Percentiles rank a stretch among this genome's conserved stretches.
phyloP scores from a whole-genome alignment of 2,888 invertebrate species.

The Lottia gigantea region DNA sequence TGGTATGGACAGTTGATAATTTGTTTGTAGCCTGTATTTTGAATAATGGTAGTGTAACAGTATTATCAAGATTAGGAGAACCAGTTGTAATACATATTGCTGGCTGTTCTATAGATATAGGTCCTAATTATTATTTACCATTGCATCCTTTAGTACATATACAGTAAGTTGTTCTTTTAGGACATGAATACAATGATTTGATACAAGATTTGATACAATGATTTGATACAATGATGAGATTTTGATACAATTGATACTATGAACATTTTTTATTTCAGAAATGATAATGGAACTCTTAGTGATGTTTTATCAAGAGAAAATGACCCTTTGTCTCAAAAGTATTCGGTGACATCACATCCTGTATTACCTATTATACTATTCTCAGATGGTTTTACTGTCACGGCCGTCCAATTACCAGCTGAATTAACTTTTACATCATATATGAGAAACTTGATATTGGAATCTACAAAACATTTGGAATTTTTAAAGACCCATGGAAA shows the following conservation, averaged over 20 bases:
- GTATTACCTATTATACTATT: conserved; percentile 60
- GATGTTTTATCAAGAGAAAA: background rate
- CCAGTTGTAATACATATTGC: conserved; percentile 55
- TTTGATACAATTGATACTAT: too few relatives aligned
- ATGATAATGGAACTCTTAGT: too few relatives aligned
- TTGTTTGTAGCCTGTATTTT: conserved; percentile 60
- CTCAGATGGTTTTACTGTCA: conserved; percentile 66
- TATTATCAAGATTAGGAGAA: conserved; percentile 63
- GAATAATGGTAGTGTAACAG: conserved; percentile 58
- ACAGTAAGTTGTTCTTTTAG: too few relatives aligned
- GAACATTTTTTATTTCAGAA: too few relatives aligned
- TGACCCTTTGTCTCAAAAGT: conserved; percentile 54
- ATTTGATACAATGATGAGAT: too few relatives aligned
- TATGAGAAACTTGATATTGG: conserved; percentile 53
- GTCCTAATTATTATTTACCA: conserved; percentile 62
- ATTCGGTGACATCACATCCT: conserved; percentile 63
- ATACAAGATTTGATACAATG: too few relatives aligned
- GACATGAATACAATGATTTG: too few relatives aligned
- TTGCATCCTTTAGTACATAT: conserved; percentile 56
- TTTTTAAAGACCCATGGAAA: conserved; percentile 42
- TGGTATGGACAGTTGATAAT: conserved; percentile 62
- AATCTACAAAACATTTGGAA: conserved; percentile 49
- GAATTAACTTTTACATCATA: conserved; percentile 54
- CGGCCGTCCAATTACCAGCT: conserved; percentile 54
- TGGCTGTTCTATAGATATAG: conserved; percentile 60